Percentiles rank a stretch among this genome's conserved stretches.
Evolutionary conservation across 2,797 vertebrate genomes (phyloP).

Genomic region (Phataginus tricuspis): DNA sequence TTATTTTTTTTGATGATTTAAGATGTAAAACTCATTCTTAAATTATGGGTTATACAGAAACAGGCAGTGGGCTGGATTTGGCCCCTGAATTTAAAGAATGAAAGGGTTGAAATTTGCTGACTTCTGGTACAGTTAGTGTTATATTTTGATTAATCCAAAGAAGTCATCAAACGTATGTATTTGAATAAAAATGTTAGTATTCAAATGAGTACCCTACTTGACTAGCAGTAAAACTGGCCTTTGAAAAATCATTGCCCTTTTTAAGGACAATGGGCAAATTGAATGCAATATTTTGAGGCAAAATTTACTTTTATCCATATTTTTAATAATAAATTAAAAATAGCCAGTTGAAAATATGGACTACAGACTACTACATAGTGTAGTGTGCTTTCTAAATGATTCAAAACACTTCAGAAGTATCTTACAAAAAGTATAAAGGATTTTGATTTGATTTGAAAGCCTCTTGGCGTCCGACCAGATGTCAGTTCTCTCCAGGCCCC

Average conservation of each 20-base stretch:
- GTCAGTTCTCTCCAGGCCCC: neutral
- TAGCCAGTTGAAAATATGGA: neutral
- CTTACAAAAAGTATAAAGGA: neutral
- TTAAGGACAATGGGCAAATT: neutral
- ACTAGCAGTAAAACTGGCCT: neutral
- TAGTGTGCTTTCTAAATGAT: neutral
- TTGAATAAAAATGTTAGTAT: constrained; percentile 21
- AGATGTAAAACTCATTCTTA: neutral
- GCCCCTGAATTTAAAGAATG: neutral
- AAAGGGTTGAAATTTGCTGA: neutral
- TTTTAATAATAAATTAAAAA: constrained; percentile 16
- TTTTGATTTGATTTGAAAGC: constrained; percentile 37
- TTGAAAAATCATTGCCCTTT: constrained; percentile 30
- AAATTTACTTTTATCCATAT: neutral
- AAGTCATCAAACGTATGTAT: neutral
- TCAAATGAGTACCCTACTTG: neutral
- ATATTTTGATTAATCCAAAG: neutral
- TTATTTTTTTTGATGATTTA: neutral
- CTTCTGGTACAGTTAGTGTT: neutral
- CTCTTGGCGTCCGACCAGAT: neutral
- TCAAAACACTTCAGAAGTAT: constrained; percentile 14
- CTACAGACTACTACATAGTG: neutral
- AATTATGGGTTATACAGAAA: neutral
- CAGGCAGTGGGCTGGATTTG: neutral
- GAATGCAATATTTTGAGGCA: neutral